Conservation (phyloP, 2,888 invertebrate species). For the Unio pictorum region DNA sequence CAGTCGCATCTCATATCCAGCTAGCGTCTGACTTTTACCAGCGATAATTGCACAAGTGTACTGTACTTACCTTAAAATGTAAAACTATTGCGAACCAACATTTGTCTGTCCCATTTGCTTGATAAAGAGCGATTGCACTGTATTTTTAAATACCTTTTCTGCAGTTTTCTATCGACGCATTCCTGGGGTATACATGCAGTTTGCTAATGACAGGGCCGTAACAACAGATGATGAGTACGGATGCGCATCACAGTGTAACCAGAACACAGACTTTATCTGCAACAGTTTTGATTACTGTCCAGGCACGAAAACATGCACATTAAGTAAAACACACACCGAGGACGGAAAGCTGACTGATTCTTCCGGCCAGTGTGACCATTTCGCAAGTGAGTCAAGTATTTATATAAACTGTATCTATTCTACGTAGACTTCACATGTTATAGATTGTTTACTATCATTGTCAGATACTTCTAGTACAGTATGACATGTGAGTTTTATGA, state of each 20-base stretch:
- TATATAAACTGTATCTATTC: too few species aligned
- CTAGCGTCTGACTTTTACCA: too few species aligned
- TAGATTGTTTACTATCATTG: too few species aligned
- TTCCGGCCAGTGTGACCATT: constrained; percentile 42
- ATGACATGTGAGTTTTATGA: too few species aligned
- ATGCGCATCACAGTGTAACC: constrained; percentile 47
- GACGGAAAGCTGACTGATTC: constrained; percentile 26
- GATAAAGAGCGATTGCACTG: too few species aligned
- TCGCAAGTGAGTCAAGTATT: constrained; percentile 39
- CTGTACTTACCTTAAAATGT: too few species aligned
- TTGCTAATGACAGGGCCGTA: constrained; percentile 34
- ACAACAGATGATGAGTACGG: constrained; percentile 25
- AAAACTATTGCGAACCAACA: too few species aligned
- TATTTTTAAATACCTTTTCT: not conserved
- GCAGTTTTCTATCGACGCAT: constrained; percentile 26
- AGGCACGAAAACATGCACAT: constrained; percentile 35
- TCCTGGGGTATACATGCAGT: constrained; percentile 26
- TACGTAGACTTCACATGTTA: too few species aligned
- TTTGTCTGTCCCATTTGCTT: too few species aligned
- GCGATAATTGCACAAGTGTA: too few species aligned
- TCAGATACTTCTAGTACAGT: too few species aligned
- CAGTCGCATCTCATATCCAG: too few species aligned
- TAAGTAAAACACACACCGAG: constrained; percentile 38
- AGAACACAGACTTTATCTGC: constrained; percentile 37
- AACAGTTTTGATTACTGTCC: constrained; percentile 55